These are phyloP conservation scores for Rhinophrynus dorsalis DNA, from an alignment of 2,797 vertebrate species.

Conservation along the genomic window DNA sequence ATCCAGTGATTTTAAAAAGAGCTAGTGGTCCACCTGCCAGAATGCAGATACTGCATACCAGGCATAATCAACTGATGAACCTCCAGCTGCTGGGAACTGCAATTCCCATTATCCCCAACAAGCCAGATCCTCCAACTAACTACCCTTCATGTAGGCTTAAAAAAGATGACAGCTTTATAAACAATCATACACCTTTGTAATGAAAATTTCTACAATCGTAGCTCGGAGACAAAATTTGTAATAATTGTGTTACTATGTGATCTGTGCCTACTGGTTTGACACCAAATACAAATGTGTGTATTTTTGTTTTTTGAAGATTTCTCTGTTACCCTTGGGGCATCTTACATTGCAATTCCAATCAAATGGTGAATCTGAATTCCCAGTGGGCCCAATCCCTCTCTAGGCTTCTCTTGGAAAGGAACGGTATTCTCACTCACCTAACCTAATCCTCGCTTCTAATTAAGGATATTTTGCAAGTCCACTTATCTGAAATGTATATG, in stretches of 20 bases:
- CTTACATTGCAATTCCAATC: not conserved
- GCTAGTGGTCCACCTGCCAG: no score
- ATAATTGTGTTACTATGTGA: not conserved
- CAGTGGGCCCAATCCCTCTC: not conserved
- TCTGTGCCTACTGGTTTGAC: not conserved
- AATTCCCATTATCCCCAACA: no score
- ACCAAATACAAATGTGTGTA: not conserved
- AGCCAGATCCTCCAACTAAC: no score
- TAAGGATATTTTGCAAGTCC: constrained; percentile 48
- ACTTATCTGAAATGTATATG: constrained; percentile 56
- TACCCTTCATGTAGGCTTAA: no score
- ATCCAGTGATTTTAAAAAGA: no score
- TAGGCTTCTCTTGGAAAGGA: constrained; percentile 29
- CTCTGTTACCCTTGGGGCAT: not conserved
- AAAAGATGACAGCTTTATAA: no score
- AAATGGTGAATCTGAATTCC: constrained; percentile 9
- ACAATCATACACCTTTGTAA: no score
- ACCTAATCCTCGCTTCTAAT: constrained; percentile 61
- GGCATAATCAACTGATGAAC: no score
- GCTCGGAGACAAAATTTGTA: no score
- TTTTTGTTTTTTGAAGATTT: not conserved
- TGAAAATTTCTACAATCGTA: no score
- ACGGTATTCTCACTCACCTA: constrained; percentile 34
- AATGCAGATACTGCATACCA: no score
- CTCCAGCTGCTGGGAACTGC: no score